Conservation (phyloP, 2,113 vertebrate genomes). For the Eubucco bourcierii region DNA sequence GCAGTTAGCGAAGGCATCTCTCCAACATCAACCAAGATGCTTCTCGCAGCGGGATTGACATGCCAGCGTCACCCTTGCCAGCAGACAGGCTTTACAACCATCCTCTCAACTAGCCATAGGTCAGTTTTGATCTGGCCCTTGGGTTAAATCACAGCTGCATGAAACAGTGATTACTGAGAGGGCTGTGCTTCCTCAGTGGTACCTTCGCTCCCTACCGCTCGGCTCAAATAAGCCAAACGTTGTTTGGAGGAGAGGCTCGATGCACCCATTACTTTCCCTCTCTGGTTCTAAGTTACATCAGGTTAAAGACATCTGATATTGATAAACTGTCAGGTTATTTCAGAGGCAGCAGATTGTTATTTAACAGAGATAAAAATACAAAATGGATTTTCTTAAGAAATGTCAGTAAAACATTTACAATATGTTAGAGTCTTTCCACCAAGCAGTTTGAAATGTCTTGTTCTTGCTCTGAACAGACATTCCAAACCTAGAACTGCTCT, state of each 20-base stretch:
- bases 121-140: neutral
- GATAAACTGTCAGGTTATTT: constrained; percentile 68
- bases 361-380: constrained; percentile 65
- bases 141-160: neutral
- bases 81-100: neutral
- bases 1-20: neutral
- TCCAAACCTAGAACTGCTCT: constrained; percentile 41
- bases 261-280: neutral
- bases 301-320: constrained; percentile 59
- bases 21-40: neutral
- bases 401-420: constrained; percentile 67
- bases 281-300: neutral
- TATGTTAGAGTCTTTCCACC: constrained; percentile 40
- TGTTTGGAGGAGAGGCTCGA: neutral
- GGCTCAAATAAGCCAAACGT: neutral
- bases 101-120: neutral
- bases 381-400: constrained; percentile 70
- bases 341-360: constrained; percentile 61
- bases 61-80: neutral
- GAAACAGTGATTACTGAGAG: neutral
- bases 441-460: constrained; percentile 41
- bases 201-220: neutral
- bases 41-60: neutral
- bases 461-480: constrained; percentile 26
- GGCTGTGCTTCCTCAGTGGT: neutral